Evolutionary conservation across 2,888 invertebrate genomes (phyloP).

Genomic region (Myathropa florea): DNA sequence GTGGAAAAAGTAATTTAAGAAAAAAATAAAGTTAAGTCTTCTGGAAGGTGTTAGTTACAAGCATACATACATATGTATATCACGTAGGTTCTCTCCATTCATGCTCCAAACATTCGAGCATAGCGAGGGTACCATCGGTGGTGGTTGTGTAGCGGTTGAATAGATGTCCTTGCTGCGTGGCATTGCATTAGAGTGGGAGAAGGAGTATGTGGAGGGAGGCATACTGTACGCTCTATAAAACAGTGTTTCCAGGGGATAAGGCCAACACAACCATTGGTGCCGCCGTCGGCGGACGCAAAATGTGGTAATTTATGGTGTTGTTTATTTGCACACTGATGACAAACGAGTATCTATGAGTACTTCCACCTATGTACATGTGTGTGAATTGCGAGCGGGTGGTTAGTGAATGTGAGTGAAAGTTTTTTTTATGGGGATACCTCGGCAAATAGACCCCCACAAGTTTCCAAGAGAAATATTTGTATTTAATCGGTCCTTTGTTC

Average conservation of each 20-base stretch:
- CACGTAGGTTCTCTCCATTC: neutral
- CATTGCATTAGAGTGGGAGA: constrained; percentile 38
- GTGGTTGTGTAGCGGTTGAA: constrained; percentile 20
- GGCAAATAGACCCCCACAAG: constrained; percentile 20
- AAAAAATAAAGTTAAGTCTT: constrained; percentile 58
- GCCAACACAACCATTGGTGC: constrained; percentile 51
- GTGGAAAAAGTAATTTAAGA: constrained; percentile 56
- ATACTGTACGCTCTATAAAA: constrained; percentile 24
- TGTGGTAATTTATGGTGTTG: constrained; percentile 70
- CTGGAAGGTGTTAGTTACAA: constrained; percentile 62
- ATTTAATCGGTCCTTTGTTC: constrained; percentile 56
- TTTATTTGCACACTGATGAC: constrained; percentile 65
- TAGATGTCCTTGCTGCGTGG: constrained; percentile 59
- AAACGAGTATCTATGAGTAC: constrained; percentile 40
- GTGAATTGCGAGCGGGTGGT: neutral
- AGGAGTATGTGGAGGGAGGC: neutral
- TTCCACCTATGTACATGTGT: neutral
- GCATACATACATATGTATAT: constrained; percentile 11
- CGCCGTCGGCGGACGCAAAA: constrained; percentile 62
- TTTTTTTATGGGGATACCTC: neutral
- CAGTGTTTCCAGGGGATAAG: constrained; percentile 34
- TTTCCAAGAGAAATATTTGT: constrained; percentile 31
- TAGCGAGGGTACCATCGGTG: neutral
- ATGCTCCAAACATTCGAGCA: constrained; percentile 2
- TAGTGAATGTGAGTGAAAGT: neutral